These are phyloP conservation scores for Rallus crepitans DNA, from an alignment of 2,797 vertebrate species.

Conservation along the genomic window DNA sequence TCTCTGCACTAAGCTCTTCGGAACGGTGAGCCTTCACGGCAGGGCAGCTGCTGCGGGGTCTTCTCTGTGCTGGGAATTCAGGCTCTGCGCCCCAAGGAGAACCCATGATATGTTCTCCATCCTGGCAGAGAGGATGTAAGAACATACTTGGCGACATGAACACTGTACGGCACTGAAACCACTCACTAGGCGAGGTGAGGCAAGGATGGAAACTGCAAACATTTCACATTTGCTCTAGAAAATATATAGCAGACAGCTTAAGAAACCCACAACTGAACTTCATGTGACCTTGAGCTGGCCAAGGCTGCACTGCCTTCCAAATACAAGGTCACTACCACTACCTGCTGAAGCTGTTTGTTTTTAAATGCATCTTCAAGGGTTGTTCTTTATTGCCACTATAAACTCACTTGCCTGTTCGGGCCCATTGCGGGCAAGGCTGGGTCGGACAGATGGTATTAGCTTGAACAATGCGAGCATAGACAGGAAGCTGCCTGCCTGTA, in stretches of 20 bases:
- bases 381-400: conserved; percentile 19
- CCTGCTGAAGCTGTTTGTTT: conserved; percentile 43
- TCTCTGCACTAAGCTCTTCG: background rate
- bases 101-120: background rate
- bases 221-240: background rate
- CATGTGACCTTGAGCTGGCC: background rate
- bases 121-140: background rate
- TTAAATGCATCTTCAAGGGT: background rate
- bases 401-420: background rate
- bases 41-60: background rate
- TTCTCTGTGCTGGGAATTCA: background rate
- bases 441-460: background rate
- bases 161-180: background rate
- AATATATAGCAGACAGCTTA: background rate
- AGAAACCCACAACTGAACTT: background rate
- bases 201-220: background rate
- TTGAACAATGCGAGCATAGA: background rate
- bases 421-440: background rate
- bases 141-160: background rate
- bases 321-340: background rate
- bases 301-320: background rate
- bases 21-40: background rate
- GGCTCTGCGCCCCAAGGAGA: background rate
- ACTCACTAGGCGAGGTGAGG: background rate
- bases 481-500: background rate